phyloP scores from a whole-genome alignment of 2,113 vertebrate genomes.

The Excalfactoria chinensis region DNA sequence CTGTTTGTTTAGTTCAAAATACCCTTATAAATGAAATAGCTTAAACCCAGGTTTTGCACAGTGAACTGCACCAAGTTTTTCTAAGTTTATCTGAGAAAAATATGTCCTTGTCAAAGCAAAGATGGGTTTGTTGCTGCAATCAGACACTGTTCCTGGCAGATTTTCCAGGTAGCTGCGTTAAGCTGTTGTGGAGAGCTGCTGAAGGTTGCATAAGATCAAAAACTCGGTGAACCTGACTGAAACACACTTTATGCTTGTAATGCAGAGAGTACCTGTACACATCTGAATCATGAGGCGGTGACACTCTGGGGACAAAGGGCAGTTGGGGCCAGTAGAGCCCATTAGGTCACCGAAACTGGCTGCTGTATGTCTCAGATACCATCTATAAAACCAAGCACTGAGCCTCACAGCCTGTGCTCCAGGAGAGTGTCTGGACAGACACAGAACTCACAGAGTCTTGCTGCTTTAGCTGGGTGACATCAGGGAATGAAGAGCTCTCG shows the following conservation, averaged over 20 bases:
- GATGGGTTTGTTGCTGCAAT: slow-evolving; percentile 26
- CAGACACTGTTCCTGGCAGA: not conserved
- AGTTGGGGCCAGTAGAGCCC: not conserved
- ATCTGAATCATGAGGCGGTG: not conserved
- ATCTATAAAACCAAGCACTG: not conserved
- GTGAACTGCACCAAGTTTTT: not conserved
- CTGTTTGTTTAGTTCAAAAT: slow-evolving; percentile 43
- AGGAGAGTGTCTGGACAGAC: not conserved
- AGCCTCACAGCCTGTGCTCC: not conserved
- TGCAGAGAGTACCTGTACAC: not conserved
- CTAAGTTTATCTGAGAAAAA: slow-evolving; percentile 32
- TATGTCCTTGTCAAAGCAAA: not conserved
- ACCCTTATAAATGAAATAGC: slow-evolving; percentile 15
- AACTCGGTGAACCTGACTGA: not conserved
- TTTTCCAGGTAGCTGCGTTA: not conserved
- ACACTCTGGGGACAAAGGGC: not conserved
- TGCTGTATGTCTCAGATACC: not conserved
- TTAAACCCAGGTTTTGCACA: slow-evolving; percentile 20
- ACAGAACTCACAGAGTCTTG: not conserved
- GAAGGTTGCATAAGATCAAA: slow-evolving; percentile 31
- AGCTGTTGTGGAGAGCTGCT: not conserved
- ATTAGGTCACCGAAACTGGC: not conserved
- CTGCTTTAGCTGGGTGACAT: not conserved
- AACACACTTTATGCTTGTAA: not conserved
- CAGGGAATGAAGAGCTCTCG: not conserved